phyloP scores from a whole-genome alignment of 2,888 invertebrate genomes.

The Drosophila fulvimacula region DNA sequence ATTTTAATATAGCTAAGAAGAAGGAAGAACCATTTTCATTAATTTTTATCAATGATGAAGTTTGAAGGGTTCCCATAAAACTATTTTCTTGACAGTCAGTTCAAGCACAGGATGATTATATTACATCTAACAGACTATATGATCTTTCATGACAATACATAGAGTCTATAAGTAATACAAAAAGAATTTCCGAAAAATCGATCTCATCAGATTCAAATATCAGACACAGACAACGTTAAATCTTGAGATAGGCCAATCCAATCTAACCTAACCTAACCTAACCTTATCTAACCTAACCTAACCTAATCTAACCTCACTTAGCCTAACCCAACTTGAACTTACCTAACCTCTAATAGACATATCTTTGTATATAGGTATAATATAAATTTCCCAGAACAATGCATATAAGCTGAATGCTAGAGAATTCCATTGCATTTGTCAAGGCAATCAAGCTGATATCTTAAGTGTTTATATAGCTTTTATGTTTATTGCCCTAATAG shows the following conservation, averaged over 20 bases:
- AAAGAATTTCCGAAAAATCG: not conserved
- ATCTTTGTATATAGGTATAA: not conserved
- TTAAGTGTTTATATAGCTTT: not conserved
- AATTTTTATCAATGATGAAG: no score
- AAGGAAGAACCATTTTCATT: not conserved
- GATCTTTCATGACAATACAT: not conserved
- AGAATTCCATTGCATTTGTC: slow-evolving; percentile 8
- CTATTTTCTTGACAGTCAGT: no score
- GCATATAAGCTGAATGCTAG: not conserved
- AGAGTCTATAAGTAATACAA: not conserved
- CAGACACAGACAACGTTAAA: not conserved
- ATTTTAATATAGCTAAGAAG: no score
- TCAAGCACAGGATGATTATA: not conserved
- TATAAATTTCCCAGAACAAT: not conserved
- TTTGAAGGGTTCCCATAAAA: no score
- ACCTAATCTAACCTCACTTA: not conserved
- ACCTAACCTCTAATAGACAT: not conserved
- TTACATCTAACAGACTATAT: not conserved
- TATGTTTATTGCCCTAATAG: slow-evolving; percentile 4
- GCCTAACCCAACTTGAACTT: slow-evolving; percentile 3
- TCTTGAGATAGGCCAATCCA: not conserved
- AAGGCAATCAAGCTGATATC: slow-evolving; percentile 7
- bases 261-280: not conserved
- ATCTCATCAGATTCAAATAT: not conserved
- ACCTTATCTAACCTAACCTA: not conserved